Conservation (phyloP, 2,888 invertebrate species). For the Papilio gigon region DNA sequence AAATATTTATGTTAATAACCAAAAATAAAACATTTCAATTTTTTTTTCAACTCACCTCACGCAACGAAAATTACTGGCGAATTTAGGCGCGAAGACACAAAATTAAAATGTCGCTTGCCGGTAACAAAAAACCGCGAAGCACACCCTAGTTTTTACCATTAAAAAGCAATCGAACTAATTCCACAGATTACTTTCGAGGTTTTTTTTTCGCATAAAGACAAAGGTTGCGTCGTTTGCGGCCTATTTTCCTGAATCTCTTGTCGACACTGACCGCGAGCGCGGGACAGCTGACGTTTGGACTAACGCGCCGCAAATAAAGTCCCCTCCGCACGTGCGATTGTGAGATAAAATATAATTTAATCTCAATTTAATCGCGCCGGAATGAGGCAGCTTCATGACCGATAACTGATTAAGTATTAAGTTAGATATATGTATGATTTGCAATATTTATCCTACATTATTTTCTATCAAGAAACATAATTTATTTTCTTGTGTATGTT, state of each 20-base stretch:
- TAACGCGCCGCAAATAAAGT: constrained; percentile 36
- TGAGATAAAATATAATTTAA: constrained; percentile 24
- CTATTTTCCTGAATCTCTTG: constrained; percentile 69
- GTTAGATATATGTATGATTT: background rate
- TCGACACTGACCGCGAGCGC: constrained; percentile 57
- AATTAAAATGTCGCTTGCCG: background rate
- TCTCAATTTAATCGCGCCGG: constrained; percentile 15
- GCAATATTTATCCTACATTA: too few species aligned
- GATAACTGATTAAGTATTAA: constrained; percentile 17
- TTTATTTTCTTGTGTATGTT: too few species aligned
- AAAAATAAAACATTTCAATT: background rate
- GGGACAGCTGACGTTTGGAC: constrained; percentile 34
- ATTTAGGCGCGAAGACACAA: constrained; percentile 8
- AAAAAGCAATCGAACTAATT: constrained; percentile 49
- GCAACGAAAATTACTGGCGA: constrained; percentile 19
- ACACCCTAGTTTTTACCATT: constrained; percentile 37
- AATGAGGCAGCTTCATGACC: constrained; percentile 9
- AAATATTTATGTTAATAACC: background rate
- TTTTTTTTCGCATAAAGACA: constrained; percentile 58
- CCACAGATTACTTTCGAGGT: constrained; percentile 57
- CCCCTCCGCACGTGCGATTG: constrained; percentile 34
- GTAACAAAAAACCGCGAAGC: constrained; percentile 35
- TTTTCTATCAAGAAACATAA: too few species aligned
- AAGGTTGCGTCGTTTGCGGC: constrained; percentile 58
- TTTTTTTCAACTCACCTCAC: constrained; percentile 28